Base-by-base conservation (phyloP, 2,113 vertebrate genomes). In the Protobothrops mucrosquamatus region DNA sequence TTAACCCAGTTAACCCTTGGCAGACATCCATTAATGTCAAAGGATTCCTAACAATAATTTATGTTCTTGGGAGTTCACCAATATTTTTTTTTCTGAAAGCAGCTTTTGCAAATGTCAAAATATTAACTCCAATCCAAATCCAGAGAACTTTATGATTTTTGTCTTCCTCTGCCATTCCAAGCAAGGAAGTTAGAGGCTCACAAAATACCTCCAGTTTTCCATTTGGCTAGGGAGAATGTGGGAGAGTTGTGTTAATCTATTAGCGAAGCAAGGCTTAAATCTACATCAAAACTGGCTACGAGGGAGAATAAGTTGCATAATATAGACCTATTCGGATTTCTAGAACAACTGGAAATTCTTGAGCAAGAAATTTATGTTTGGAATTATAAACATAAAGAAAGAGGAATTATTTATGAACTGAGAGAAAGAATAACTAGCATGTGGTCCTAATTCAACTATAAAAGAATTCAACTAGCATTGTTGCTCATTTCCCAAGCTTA, bases 171-270 rank as follows among this genome's bases (percentile, higher is more conserved):
- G 39, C 4, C 22, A 94, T 56, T 93, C 54, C 94, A 91, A 96
- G 14, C 85, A 96, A 97, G 93, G 46, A 95, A 87, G 23, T 81
- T 94, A 96, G 95, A 93, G 90, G 69, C 23, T 85, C 86, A 93
- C 88, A 89, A 93, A 88, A 90, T 94, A 89, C 94, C 94, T 95
- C 92, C 6, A 91, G 94, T 93, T 92, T 64, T 94, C 86, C 92
- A 92, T 69, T 61, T 91, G 34, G 92, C 85, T 93, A 93, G 74
- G 56, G 94, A 94, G 90, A 95, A 96, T 95, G 89, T 87, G 95
- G 24, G 89, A 87, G 89, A 94, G 94, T 94, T 94, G 3, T 57
- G 26, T 64, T 92, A 61, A 57, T 86, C n/a, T 85, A 48, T 57
- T 54, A 69, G 48, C 81, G 93, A 87, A 93, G 91, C 87, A 94